A percentile compares a stretch with the other conserved stretches of the same genome.
phyloP scores from a whole-genome alignment of 2,113 vertebrate genomes.

The Platichthys flesus region DNA sequence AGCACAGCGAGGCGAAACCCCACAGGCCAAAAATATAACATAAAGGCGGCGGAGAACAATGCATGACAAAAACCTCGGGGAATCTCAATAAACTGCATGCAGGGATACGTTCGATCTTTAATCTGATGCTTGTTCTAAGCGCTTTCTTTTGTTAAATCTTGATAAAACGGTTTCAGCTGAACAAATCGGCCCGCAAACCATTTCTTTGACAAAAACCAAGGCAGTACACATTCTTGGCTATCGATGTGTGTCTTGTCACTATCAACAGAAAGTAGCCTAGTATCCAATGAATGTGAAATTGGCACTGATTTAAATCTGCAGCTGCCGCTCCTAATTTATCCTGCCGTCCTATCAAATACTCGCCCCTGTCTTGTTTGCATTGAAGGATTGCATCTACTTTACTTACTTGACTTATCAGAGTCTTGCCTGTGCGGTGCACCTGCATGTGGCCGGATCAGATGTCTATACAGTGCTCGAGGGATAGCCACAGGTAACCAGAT shows the following conservation, averaged over 20 bases:
- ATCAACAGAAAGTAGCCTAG: slow-evolving; percentile 10
- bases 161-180: background rate
- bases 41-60: slow-evolving; percentile 70
- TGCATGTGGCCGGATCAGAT: slow-evolving; percentile 56
- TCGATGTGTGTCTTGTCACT: slow-evolving; percentile 4
- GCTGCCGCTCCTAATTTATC: slow-evolving; percentile 40
- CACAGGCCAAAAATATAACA: slow-evolving; percentile 71
- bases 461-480: slow-evolving; percentile 49
- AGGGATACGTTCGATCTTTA: slow-evolving; percentile 4
- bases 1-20: slow-evolving; percentile 58
- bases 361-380: slow-evolving; percentile 7
- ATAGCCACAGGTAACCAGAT: slow-evolving; percentile 59
- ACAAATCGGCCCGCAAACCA: background rate
- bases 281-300: slow-evolving; percentile 26
- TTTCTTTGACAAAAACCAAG: background rate
- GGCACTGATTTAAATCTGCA: slow-evolving; percentile 38
- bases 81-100: slow-evolving; percentile 52
- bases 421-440: slow-evolving; percentile 47
- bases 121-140: background rate
- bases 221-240: slow-evolving; percentile 3
- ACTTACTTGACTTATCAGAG: slow-evolving; percentile 48
- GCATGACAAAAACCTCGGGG: slow-evolving; percentile 50
- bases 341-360: slow-evolving; percentile 27
- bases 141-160: background rate
- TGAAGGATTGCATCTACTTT: slow-evolving; percentile 39